phyloP scores from a whole-genome alignment of 2,888 invertebrate genomes.

The Eupeodes latifasciatus region DNA sequence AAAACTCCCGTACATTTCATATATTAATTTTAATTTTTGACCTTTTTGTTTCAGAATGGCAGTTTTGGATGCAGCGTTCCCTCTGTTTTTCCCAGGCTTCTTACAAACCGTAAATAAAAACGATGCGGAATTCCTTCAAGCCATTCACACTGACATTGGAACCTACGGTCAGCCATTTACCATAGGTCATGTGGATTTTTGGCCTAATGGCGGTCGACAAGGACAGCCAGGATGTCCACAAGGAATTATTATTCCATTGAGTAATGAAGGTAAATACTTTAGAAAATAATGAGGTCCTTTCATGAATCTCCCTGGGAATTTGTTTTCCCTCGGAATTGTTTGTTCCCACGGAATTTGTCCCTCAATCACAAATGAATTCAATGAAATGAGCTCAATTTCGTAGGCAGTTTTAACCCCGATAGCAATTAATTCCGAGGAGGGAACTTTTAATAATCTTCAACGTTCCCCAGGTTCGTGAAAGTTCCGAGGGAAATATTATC shows the following conservation, averaged over 20 bases:
- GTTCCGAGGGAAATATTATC: too few relatives aligned
- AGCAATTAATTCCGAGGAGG: too few relatives aligned
- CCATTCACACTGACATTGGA: conserved; percentile 65
- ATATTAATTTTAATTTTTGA: not conserved
- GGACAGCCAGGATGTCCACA: conserved; percentile 67
- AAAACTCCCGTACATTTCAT: not conserved
- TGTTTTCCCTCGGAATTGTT: too few relatives aligned
- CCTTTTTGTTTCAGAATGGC: conserved; percentile 39
- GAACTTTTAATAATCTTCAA: too few relatives aligned
- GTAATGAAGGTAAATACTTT: conserved; percentile 41
- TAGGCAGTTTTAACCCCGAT: too few relatives aligned
- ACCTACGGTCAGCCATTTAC: conserved; percentile 50
- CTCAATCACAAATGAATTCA: too few relatives aligned
- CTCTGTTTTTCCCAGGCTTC: conserved; percentile 30
- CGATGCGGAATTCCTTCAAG: conserved; percentile 59
- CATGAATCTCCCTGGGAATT: too few relatives aligned
- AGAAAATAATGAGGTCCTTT: too few relatives aligned
- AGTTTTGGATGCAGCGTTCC: conserved; percentile 61
- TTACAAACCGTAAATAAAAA: conserved; percentile 34
- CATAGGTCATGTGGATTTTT: conserved; percentile 62
- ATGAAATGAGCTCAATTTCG: too few relatives aligned
- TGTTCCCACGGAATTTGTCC: too few relatives aligned
- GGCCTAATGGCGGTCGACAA: conserved; percentile 67
- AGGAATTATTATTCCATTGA: conserved; percentile 54
- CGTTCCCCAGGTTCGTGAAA: too few relatives aligned